phyloP scores from a whole-genome alignment of 2,113 vertebrate genomes.

The Atlantisia rogersi region DNA sequence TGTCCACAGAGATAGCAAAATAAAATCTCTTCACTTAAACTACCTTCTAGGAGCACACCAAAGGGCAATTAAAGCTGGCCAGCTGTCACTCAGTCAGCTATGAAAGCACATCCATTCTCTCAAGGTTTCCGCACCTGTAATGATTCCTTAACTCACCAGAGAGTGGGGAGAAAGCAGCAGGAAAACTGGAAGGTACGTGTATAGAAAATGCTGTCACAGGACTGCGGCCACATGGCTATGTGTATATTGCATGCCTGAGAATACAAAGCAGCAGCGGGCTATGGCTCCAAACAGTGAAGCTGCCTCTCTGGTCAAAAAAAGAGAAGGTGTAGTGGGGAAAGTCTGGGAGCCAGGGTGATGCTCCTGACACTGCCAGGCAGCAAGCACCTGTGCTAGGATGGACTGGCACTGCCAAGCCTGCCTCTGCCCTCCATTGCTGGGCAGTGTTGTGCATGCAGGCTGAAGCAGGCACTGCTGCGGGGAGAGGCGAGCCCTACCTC shows the following conservation, averaged over 20 bases:
- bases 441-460: not conserved
- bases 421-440: too few relatives aligned
- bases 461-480: not conserved
- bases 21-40: not conserved
- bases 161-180: not conserved
- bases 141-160: not conserved
- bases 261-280: not conserved
- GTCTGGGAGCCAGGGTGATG: not conserved
- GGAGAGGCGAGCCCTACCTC: not conserved
- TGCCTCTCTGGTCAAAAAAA: not conserved
- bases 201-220: not conserved
- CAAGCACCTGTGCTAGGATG: not conserved
- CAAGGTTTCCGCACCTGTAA: slow-evolving; percentile 9
- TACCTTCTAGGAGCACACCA: not conserved
- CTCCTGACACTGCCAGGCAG: not conserved
- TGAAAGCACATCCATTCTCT: slow-evolving; percentile 3
- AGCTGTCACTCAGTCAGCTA: slow-evolving; percentile 33
- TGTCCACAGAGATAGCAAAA: not conserved
- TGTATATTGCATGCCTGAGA: not conserved
- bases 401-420: not conserved
- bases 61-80: slow-evolving; percentile 30
- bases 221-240: not conserved
- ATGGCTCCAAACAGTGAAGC: not conserved
- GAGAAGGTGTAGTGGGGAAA: rapidly evolving
- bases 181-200: not conserved